Evolutionary conservation across 2,113 vertebrate species (phyloP).

Genomic region (Nymphicus hollandicus): DNA sequence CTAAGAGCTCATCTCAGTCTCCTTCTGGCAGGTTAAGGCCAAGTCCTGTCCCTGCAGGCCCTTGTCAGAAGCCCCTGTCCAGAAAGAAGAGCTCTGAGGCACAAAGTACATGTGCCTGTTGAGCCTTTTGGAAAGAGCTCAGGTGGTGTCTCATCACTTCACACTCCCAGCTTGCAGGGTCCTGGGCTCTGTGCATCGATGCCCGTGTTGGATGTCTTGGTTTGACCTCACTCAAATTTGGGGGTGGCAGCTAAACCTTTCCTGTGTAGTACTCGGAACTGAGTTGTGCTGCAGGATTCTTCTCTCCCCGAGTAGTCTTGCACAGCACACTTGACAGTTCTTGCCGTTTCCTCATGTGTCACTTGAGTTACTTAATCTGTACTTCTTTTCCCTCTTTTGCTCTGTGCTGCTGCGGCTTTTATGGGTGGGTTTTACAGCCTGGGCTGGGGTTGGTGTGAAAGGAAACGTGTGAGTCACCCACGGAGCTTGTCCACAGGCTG

Average conservation of each 20-base stretch:
- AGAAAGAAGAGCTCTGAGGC: conserved; percentile 21
- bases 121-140: neutral
- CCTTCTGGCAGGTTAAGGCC: neutral
- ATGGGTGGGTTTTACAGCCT: neutral
- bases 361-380: neutral
- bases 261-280: neutral
- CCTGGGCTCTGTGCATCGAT: neutral
- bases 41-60: neutral
- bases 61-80: neutral
- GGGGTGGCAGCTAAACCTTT: neutral
- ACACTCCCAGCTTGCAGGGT: neutral
- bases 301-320: neutral
- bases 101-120: neutral
- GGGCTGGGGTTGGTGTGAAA: conserved; percentile 5
- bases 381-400: neutral
- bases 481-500: conserved; percentile 57
- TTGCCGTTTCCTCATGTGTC: neutral
- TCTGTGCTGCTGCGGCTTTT: neutral
- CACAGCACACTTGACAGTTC: neutral
- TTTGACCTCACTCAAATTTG: neutral
- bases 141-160: neutral
- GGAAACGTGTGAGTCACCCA: conserved; percentile 73
- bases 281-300: neutral
- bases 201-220: rapidly evolving
- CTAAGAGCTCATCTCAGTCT: neutral